Evolutionary conservation across 2,888 invertebrate species (phyloP), one percentile per base, ranked within the genome.

Genomic region (Smittia sp.): DNA sequence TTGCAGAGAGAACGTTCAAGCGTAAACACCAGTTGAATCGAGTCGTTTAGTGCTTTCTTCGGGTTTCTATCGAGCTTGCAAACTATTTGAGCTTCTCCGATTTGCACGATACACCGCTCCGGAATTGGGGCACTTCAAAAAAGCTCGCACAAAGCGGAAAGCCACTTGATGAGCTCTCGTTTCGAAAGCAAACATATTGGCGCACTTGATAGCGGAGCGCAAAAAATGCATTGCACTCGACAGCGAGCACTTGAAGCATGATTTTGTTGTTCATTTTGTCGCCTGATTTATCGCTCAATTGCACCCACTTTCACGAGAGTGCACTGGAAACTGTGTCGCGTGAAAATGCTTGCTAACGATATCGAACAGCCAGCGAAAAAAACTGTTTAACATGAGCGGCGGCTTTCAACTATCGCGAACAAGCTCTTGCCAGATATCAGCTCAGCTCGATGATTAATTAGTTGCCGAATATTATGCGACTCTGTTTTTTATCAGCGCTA

Each of bases 401-500:
- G 22, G 58, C 58, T 6, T 58, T 58, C 22, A 13, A 58, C 24
- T 22, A 22, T 58, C 58, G 13, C 24, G 6, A 22, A 22, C 58
- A 58, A 58, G 22, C 58, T 20, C 58, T 4, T 46, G 2, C n/a
- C 18, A 46, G n/a, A 2, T 15, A 46, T 13, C 52, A 13, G n/a
- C 52, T 58, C 58, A 15, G 22, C 58, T 58, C 18, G 58, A 58
- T 58, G 58, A 58, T 58, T 58, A 58, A 58, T 58, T 58, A 58
- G 58, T 58, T 58, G 58, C 4, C 58, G 15, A 58, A 58, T 58
- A 39, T 39, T 39, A 13, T 9, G 39, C 46, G 46, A 39, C 46
- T 46, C 13, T 58, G 24, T 58, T 58, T 58, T 22, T 22, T 58
- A 22, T 58, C 46, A 46, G 6, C 15, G 46, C 13, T n/a, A 15